Conservation (phyloP, 2,797 vertebrate genomes). For the Dipus sagitta region DNA sequence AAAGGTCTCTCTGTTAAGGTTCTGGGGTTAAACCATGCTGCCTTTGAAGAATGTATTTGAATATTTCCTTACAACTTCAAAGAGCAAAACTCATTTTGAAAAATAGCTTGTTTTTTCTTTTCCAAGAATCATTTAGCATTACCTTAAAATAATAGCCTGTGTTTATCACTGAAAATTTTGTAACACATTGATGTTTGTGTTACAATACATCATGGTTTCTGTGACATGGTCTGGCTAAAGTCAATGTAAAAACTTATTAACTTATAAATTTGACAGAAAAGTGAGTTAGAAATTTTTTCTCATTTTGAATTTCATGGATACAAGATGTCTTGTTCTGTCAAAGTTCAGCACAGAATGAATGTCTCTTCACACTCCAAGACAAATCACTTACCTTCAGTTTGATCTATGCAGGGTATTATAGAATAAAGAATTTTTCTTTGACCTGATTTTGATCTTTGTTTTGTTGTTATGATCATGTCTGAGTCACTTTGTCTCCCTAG, state of each 20-base stretch:
- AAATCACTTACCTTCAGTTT: background rate
- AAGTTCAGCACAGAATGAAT: conserved; percentile 24
- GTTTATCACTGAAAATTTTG: conserved; percentile 39
- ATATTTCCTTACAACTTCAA: background rate
- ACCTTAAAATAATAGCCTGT: background rate
- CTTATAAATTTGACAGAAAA: conserved; percentile 34
- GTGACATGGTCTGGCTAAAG: background rate
- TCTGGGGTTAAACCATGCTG: background rate
- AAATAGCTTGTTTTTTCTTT: conserved; percentile 15
- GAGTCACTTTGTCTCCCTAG: background rate
- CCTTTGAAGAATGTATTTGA: background rate
- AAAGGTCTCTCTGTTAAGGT: background rate
- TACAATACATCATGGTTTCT: conserved; percentile 24
- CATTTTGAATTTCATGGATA: conserved; percentile 1
- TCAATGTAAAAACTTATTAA: background rate
- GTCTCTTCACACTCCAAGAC: background rate
- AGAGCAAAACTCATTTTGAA: conserved; percentile 18
- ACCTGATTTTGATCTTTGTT: conserved; percentile 58
- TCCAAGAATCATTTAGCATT: background rate
- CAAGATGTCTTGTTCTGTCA: background rate
- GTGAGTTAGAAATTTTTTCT: conserved; percentile 10
- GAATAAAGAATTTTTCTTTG: conserved; percentile 49
- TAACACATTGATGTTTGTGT: conserved; percentile 21
- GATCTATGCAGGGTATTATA: background rate
- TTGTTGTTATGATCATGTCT: background rate